Base-by-base conservation (phyloP, 2,113 vertebrate species). In the Microtus montanus region DNA sequence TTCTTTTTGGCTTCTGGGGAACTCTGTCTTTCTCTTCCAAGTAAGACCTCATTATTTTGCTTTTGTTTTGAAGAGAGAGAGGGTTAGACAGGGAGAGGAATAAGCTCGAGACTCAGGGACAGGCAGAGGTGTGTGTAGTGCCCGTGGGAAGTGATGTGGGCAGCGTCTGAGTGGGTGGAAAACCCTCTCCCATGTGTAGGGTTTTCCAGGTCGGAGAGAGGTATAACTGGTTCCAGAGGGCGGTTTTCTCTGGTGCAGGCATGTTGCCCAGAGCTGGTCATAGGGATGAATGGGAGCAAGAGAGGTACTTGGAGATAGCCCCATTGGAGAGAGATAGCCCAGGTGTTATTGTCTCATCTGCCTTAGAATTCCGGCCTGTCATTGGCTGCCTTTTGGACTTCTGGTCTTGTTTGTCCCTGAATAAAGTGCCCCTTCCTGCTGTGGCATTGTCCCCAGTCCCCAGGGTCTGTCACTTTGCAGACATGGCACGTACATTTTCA, bases 111-210 rank as follows among this genome's bases (percentile, higher is more conserved):
- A 7, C 64, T 41, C 47, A 24, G 3, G 33, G 17, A 14, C 8
- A 24, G 30, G 54, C 19, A 15, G 30, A 20, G 3, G 2, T 3
- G 14, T 66, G n/a, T 33, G 33, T 12, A 44, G 1, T 70, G 47
- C 15, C 10, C 24, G 28, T 17, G 5, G 49, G 44, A 13, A 15
- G 41, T 20, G 3, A 38, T 26, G 41, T 58, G 83, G 68, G 33
- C 9, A 71, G 33, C 2, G 2, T 10, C 70, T 2, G 3, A n/a
- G 35, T 38, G 35, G 17, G 70, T 38, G 70, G 70, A 19, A 71
- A 71, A 10, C 35, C 54, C 33, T 10, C 19, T 17, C 61, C 28
- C 26, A 6, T 13, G 0, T 7, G 0, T 1, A 0, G 33, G 86
- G 28, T 41, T 92, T 70, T 77, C 66, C 64, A 19, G 15, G 68